These are phyloP conservation scores for Heterohyrax brucei DNA, from an alignment of 2,797 vertebrate genomes.

Conservation along the genomic window DNA sequence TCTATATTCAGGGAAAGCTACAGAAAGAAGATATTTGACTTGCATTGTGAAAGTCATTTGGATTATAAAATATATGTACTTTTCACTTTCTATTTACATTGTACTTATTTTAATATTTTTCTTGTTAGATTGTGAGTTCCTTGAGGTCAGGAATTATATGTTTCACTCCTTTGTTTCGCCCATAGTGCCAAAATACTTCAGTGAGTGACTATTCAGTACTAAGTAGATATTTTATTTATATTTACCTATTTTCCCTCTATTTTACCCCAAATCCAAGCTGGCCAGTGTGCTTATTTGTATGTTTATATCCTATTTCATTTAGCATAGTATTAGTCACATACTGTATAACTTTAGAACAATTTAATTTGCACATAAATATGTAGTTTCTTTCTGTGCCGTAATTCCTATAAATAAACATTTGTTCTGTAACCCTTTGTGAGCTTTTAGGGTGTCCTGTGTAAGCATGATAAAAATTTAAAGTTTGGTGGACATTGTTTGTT, in stretches of 20 bases:
- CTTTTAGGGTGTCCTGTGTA: constrained; percentile 15
- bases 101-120: constrained; percentile 19
- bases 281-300: not conserved
- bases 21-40: not conserved
- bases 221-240: constrained; percentile 5
- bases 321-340: not conserved
- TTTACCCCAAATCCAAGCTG: not conserved
- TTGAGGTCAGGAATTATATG: constrained; percentile 5
- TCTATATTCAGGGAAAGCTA: not conserved
- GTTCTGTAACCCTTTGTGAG: not conserved
- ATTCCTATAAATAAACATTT: not conserved
- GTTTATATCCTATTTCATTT: not conserved
- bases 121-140: not conserved
- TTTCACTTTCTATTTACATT: not conserved
- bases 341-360: not conserved
- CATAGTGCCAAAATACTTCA: constrained; percentile 6
- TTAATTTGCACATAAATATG: not conserved
- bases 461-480: constrained; percentile 42
- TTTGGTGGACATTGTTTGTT: not conserved
- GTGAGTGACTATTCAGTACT: not conserved
- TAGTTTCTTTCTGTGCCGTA: constrained; percentile 10
- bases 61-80: constrained; percentile 31
- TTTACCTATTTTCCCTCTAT: not conserved
- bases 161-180: constrained; percentile 27
- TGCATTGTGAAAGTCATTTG: constrained; percentile 46